Evolutionary conservation across 2,888 invertebrate species (phyloP).

Genomic region (Xanthia togata): DNA sequence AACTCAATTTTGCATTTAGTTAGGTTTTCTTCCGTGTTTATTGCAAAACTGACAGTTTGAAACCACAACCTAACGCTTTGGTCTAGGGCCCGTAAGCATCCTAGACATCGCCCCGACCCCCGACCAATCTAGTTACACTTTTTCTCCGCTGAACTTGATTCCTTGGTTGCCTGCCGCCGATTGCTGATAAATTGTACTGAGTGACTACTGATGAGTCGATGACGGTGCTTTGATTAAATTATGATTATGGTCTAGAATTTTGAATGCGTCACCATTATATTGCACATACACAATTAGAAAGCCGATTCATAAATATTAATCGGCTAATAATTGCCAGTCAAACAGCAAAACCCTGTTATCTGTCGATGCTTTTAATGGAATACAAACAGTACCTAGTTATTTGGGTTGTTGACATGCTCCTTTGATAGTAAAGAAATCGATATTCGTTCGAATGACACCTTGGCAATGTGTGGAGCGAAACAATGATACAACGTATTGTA

Average conservation of each 20-base stretch:
- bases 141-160: background rate
- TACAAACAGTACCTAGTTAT: constrained; percentile 19
- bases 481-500: background rate
- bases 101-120: background rate
- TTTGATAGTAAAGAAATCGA: constrained; percentile 70
- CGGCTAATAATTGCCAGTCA: constrained; percentile 11
- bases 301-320: background rate
- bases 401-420: constrained; percentile 69
- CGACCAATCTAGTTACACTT: background rate
- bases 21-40: background rate
- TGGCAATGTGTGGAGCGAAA: constrained; percentile 25
- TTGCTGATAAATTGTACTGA: background rate
- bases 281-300: constrained; percentile 7
- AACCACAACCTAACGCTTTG: background rate
- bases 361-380: constrained; percentile 36
- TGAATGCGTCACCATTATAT: background rate
- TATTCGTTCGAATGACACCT: constrained; percentile 59
- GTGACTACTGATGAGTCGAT: background rate
- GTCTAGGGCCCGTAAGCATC: background rate
- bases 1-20: too few species aligned
- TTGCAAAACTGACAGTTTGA: background rate
- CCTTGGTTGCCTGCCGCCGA: background rate
- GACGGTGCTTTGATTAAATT: background rate
- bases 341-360: constrained; percentile 32
- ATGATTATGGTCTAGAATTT: background rate